A percentile compares a stretch with the other conserved stretches of the same genome.
Conservation (phyloP, 2,113 vertebrate species). For the Meleagris gallopavo region DNA sequence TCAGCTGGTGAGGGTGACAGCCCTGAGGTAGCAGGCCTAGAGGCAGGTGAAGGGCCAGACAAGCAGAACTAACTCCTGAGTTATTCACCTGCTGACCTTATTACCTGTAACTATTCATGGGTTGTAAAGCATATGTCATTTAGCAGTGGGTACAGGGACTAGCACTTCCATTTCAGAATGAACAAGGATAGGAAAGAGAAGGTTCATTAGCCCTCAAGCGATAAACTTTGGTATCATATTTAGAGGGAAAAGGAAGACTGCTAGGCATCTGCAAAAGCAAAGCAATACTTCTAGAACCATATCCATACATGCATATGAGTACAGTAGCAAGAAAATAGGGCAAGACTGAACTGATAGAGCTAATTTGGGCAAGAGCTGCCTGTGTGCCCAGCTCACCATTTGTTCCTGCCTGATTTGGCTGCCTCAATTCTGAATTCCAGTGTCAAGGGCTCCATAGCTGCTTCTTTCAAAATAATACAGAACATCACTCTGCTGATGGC, state of each 20-base stretch:
- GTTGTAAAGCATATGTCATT: not conserved
- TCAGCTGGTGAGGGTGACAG: not conserved
- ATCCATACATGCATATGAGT: not conserved
- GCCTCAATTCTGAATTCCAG: not conserved
- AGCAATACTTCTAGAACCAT: not conserved
- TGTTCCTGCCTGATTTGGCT: not conserved
- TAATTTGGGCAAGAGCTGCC: not conserved
- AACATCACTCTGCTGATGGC: not conserved
- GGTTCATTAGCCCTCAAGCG: not conserved
- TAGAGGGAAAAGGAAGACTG: not conserved
- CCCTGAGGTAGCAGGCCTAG: not conserved
- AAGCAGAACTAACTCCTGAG: not conserved
- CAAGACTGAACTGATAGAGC: not conserved
- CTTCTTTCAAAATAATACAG: not conserved
- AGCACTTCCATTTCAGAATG: not conserved
- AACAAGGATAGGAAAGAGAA: not conserved
- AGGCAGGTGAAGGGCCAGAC: fast-evolving
- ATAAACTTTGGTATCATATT: not conserved
- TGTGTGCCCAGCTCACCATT: not conserved
- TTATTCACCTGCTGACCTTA: not conserved
- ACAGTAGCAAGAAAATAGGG: not conserved
- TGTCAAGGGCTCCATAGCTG: not conserved
- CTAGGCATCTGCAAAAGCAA: not conserved
- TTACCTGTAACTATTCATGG: not conserved
- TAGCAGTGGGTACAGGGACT: not conserved